A percentile compares a stretch with the other conserved stretches of the same genome.
phyloP scores from a whole-genome alignment of 2,888 invertebrate species.

The Agrilus mali region DNA sequence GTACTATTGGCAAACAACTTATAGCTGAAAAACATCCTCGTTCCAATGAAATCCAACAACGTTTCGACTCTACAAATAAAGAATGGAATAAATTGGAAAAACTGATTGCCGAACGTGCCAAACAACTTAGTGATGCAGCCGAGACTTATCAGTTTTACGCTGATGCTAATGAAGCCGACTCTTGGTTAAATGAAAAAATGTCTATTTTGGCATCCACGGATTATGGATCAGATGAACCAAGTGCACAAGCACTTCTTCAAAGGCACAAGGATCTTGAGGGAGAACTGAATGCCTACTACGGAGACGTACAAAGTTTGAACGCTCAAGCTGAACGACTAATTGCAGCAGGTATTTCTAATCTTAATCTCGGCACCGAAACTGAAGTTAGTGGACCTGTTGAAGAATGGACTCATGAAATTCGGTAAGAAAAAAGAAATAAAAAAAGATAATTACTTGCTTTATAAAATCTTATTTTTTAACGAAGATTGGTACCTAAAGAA shows the following conservation, averaged over 20 bases:
- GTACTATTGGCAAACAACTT: constrained; percentile 44
- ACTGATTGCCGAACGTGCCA: constrained; percentile 58
- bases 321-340: constrained; percentile 66
- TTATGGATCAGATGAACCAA: constrained; percentile 83
- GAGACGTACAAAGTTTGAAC: constrained; percentile 67
- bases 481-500: constrained; percentile 68
- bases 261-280: constrained; percentile 79
- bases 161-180: constrained; percentile 95
- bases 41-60: constrained; percentile 65
- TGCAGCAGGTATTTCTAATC: constrained; percentile 59
- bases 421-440: constrained; percentile 1
- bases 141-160: constrained; percentile 96
- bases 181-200: constrained; percentile 94
- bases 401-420: constrained; percentile 29
- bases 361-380: constrained; percentile 52
- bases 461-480: constrained; percentile 4
- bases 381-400: constrained; percentile 47
- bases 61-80: constrained; percentile 64
- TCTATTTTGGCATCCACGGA: constrained; percentile 81
- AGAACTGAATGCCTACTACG: constrained; percentile 77
- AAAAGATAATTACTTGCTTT: not conserved
- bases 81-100: constrained; percentile 87
- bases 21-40: constrained; percentile 74
- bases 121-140: constrained; percentile 72
- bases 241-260: constrained; percentile 76